A percentile compares a stretch with the other conserved stretches of the same genome.
Evolutionary conservation across 2,888 invertebrate species (phyloP).

Genomic region (Nomada lathburiana): DNA sequence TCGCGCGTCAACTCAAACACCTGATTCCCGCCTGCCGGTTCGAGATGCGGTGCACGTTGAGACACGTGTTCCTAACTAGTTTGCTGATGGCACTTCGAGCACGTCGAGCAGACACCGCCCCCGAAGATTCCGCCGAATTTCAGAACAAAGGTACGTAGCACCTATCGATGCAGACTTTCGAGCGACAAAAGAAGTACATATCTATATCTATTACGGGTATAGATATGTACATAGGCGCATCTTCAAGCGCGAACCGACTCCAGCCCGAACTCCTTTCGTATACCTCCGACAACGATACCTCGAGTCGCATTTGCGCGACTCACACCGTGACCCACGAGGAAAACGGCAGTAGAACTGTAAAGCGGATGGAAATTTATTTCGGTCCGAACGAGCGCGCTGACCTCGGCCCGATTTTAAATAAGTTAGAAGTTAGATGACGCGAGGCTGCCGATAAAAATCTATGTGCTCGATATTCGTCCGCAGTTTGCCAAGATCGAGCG

Average conservation of each 20-base stretch:
- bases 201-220: not conserved
- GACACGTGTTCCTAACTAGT: slow-evolving; percentile 79
- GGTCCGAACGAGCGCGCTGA: slow-evolving; percentile 29
- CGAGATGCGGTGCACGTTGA: slow-evolving; percentile 80
- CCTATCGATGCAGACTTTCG: not conserved
- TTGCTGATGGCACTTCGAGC: slow-evolving; percentile 73
- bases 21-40: slow-evolving; percentile 66
- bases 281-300: not conserved
- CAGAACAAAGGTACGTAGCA: slow-evolving; percentile 79
- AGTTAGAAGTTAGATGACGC: slow-evolving; percentile 37
- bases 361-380: slow-evolving; percentile 25
- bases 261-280: not conserved
- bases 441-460: slow-evolving; percentile 27
- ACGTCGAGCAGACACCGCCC: slow-evolving; percentile 68
- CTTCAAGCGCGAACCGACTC: not conserved
- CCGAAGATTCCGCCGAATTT: slow-evolving; percentile 77
- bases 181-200: not conserved
- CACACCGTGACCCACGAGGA: slow-evolving; percentile 19
- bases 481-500: slow-evolving; percentile 44
- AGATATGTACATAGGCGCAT: too few relatives aligned
- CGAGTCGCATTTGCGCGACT: not conserved
- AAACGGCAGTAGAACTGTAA: slow-evolving; percentile 1
- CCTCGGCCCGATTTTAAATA: slow-evolving; percentile 50
- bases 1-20: slow-evolving; percentile 69
- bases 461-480: not conserved